Evolutionary conservation across 2,797 vertebrate species (phyloP).

Genomic region (Mus caroli): DNA sequence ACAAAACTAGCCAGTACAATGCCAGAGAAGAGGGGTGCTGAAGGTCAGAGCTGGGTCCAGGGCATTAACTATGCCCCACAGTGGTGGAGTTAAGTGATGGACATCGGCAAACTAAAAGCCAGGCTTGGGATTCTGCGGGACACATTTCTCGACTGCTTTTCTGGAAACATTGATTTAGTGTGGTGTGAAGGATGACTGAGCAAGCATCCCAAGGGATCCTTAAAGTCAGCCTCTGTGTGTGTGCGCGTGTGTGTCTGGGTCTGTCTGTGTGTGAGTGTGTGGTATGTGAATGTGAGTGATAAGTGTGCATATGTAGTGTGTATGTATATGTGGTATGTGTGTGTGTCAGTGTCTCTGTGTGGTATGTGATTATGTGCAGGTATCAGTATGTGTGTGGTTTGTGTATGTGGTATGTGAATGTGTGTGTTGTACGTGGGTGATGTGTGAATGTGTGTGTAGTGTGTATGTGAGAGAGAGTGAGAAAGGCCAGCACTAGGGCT

Average conservation of each 20-base stretch:
- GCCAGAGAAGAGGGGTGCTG: background rate
- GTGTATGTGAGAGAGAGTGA: background rate
- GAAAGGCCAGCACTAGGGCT: background rate
- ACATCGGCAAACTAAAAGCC: background rate
- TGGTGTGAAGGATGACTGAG: background rate
- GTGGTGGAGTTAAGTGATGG: background rate
- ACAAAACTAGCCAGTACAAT: too few species aligned
- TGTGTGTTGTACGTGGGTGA: background rate
- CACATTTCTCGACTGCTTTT: background rate
- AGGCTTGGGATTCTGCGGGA: background rate
- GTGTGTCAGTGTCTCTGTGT: background rate
- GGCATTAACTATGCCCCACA: background rate
- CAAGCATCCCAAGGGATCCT: background rate
- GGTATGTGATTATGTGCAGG: background rate
- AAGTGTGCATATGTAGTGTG: too few species aligned
- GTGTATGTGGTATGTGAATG: too few species aligned
- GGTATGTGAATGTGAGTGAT: background rate
- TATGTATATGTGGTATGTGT: background rate
- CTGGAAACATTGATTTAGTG: background rate
- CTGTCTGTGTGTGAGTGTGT: background rate
- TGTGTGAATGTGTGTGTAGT: background rate
- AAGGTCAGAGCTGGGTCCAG: background rate
- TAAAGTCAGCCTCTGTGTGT: background rate
- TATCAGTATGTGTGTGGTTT: background rate
- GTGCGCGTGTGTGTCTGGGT: background rate